Conservation (phyloP, 2,113 vertebrate genomes). For the Hassar affinis region DNA sequence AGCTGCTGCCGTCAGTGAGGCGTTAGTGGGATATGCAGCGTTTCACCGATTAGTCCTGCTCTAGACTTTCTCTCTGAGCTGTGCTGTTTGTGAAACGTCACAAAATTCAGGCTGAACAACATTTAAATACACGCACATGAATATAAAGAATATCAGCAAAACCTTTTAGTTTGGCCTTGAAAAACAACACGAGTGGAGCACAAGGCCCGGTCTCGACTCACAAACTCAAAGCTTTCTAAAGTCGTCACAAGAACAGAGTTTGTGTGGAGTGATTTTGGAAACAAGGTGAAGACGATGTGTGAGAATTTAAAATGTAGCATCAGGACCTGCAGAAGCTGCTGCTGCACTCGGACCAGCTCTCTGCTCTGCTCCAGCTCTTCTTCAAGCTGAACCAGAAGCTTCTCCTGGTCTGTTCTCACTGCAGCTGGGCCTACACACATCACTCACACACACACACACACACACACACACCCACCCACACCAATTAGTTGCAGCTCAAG, state of each 20-base stretch:
- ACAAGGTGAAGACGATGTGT: background rate
- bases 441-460: background rate
- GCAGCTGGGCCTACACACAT: background rate
- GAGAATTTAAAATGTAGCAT: background rate
- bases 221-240: background rate
- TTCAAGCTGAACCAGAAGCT: slow-evolving; percentile 70
- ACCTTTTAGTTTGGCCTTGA: too few relatives aligned
- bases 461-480: background rate
- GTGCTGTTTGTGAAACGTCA: background rate
- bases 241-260: background rate
- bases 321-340: slow-evolving; percentile 73
- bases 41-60: too few relatives aligned
- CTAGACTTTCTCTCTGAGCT: background rate
- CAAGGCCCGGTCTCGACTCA: too few relatives aligned
- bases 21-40: too few relatives aligned
- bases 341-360: slow-evolving; percentile 69
- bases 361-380: slow-evolving; percentile 69
- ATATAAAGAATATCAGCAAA: too few relatives aligned
- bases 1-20: too few relatives aligned
- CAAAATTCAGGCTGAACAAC: too few relatives aligned
- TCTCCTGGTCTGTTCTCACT: slow-evolving; percentile 71
- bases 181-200: too few relatives aligned
- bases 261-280: background rate
- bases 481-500: background rate
- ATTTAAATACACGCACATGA: too few relatives aligned